These are phyloP conservation scores for Phainopepla nitens DNA, from an alignment of 2,113 vertebrate genomes.

Conservation along the genomic window DNA sequence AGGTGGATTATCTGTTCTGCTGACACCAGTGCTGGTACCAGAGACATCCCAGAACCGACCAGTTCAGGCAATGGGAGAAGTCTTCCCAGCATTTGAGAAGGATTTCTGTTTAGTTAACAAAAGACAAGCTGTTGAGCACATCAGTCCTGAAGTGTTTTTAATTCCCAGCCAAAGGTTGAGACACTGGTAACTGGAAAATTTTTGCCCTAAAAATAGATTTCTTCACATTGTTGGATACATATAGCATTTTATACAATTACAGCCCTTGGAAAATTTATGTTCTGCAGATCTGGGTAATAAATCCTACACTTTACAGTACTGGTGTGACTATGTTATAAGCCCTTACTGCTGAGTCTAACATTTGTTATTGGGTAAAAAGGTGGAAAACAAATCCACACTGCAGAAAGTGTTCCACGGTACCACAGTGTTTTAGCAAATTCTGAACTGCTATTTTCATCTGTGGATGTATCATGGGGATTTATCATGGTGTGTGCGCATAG, in stretches of 20 bases:
- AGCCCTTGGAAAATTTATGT: conserved; percentile 18
- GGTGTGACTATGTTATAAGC: neutral
- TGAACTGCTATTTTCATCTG: neutral
- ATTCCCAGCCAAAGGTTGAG: neutral
- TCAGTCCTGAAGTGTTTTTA: neutral
- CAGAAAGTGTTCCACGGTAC: neutral
- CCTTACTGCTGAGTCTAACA: neutral
- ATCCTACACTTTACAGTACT: neutral
- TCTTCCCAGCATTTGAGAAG: neutral
- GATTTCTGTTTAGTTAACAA: neutral
- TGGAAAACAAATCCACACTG: conserved; percentile 21
- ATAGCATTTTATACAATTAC: conserved; percentile 27
- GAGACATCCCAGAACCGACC: neutral
- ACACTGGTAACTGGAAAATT: neutral
- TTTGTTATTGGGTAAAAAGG: neutral
- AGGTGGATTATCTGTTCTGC: neutral
- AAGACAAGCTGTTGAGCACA: neutral
- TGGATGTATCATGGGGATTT: neutral
- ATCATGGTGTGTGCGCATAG: neutral
- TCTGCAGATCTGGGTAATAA: conserved; percentile 17
- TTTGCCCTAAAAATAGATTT: conserved; percentile 4
- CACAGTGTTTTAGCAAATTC: neutral
- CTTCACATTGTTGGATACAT: neutral
- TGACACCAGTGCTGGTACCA: neutral
- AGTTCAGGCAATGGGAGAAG: neutral